Evolutionary conservation across 1,140 invertebrate genomes (phyloP).

Genomic region (Diachasma alloeum): DNA sequence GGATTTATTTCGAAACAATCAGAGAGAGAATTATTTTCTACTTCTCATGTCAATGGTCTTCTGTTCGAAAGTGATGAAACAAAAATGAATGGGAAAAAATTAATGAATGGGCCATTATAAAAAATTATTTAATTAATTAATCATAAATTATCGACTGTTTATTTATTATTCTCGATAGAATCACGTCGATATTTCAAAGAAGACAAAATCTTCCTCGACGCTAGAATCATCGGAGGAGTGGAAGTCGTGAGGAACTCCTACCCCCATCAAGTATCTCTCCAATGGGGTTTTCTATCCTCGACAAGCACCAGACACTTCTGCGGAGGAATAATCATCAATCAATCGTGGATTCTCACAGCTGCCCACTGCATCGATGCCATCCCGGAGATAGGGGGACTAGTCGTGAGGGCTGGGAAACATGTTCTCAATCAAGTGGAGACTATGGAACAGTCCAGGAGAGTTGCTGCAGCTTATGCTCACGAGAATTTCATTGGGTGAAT

Average conservation of each 20-base stretch:
- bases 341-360: slow-evolving; percentile 67
- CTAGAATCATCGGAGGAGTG: slow-evolving; percentile 61
- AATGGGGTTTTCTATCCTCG: slow-evolving; percentile 48
- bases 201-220: background rate
- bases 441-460: slow-evolving; percentile 58
- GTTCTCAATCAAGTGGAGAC: slow-evolving; percentile 41
- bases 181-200: background rate
- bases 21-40: no score
- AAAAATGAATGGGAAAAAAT: no score
- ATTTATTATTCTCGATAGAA: background rate
- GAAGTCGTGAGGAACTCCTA: slow-evolving; percentile 55
- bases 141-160: no score
- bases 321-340: slow-evolving; percentile 64
- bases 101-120: no score
- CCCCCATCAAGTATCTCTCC: slow-evolving; percentile 64
- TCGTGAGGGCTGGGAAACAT: slow-evolving; percentile 49
- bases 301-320: slow-evolving; percentile 61
- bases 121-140: no score
- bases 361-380: slow-evolving; percentile 63
- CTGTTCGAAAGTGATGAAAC: no score
- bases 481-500: slow-evolving; percentile 64
- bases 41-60: no score
- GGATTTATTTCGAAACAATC: background rate
- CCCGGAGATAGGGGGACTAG: slow-evolving; percentile 34
- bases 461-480: slow-evolving; percentile 61